A percentile compares a stretch with the other conserved stretches of the same genome.
Evolutionary conservation across 2,113 vertebrate species (phyloP).

Genomic region (Prionailurus viverrinus): DNA sequence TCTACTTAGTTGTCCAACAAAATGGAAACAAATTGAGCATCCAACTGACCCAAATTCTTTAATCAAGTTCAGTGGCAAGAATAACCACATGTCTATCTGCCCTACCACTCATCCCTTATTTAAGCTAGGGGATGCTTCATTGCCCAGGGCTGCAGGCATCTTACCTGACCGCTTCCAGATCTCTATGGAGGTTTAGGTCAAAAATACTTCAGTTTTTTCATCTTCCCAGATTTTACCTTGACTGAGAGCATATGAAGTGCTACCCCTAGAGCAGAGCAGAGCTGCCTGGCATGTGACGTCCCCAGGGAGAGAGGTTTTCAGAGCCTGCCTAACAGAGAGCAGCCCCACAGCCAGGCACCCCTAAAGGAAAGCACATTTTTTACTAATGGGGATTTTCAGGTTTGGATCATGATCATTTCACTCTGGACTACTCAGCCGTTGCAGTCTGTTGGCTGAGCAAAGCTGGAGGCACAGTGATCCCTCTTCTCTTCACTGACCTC

Average conservation of each 20-base stretch:
- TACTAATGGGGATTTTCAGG: constrained; percentile 72
- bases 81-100: neutral
- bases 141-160: neutral
- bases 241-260: neutral
- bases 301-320: constrained; percentile 18
- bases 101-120: neutral
- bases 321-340: constrained; percentile 64
- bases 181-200: neutral
- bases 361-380: constrained; percentile 75
- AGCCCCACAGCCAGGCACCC: constrained; percentile 58
- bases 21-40: neutral
- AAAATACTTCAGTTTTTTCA: neutral
- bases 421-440: constrained; percentile 60
- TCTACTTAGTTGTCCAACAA: neutral
- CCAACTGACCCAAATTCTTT: neutral
- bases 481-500: constrained; percentile 64
- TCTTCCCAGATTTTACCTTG: neutral
- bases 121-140: neutral
- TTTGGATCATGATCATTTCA: constrained; percentile 61
- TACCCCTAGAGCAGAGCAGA: neutral
- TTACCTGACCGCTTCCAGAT: neutral
- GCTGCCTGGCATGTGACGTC: neutral
- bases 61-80: neutral
- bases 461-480: constrained; percentile 48
- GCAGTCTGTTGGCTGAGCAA: constrained; percentile 62